Percentiles rank a stretch among this genome's conserved stretches.
phyloP scores from a whole-genome alignment of 1,140 invertebrate species.

The Drosophila arizonae region DNA sequence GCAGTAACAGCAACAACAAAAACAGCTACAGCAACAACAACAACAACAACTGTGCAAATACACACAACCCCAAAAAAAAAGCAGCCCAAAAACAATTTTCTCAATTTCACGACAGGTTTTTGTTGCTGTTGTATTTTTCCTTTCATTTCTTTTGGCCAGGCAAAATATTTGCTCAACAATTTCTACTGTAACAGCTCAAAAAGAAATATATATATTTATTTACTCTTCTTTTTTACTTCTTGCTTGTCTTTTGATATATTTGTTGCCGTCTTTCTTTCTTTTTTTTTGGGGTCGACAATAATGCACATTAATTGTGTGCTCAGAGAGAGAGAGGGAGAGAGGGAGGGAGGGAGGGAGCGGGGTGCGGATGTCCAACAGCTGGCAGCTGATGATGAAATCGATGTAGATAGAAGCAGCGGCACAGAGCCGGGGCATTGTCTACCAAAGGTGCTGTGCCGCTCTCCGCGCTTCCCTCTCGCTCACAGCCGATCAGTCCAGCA shows the following conservation, averaged over 20 bases:
- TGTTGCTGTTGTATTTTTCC: constrained; percentile 32
- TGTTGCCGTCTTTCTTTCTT: background rate
- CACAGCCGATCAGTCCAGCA: background rate
- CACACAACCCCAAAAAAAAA: constrained; percentile 36
- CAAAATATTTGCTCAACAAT: constrained; percentile 78
- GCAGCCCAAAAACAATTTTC: constrained; percentile 53
- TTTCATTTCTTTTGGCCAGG: constrained; percentile 38
- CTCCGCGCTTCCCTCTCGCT: background rate
- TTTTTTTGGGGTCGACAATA: constrained; percentile 49
- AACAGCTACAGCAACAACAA: constrained; percentile 28
- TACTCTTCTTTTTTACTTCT: constrained; percentile 9
- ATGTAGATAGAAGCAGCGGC: background rate
- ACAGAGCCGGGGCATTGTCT: background rate
- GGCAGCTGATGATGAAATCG: constrained; percentile 33
- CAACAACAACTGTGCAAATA: constrained; percentile 54
- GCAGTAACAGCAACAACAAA: constrained; percentile 24
- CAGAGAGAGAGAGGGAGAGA: constrained; percentile 18
- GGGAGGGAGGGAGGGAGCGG: background rate
- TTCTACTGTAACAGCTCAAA: constrained; percentile 70
- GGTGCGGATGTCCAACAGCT: background rate
- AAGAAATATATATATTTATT: constrained; percentile 13
- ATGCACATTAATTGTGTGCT: constrained; percentile 71
- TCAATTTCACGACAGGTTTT: constrained; percentile 77
- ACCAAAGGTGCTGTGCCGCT: background rate
- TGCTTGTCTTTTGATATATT: constrained; percentile 4